These are phyloP conservation scores for Drosophila lowei DNA, from an alignment of 1,140 invertebrate genomes.

Conservation along the genomic window DNA sequence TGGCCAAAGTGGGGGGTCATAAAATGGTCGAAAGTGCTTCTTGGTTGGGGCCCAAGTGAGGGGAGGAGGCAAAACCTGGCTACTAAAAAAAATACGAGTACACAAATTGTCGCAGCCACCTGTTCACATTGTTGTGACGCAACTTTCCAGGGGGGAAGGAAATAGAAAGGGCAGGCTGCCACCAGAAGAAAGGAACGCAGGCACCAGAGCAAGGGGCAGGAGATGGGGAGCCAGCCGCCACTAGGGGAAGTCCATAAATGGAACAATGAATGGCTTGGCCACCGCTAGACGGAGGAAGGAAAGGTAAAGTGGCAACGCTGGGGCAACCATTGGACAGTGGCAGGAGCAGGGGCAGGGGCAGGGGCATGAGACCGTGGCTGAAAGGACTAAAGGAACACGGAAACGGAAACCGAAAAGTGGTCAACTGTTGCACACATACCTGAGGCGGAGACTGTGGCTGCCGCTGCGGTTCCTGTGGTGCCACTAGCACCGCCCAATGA, in stretches of 20 bases:
- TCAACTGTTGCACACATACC: slow-evolving; percentile 63
- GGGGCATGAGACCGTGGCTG: slow-evolving; percentile 7
- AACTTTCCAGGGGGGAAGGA: slow-evolving; percentile 35
- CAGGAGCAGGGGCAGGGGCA: too few relatives aligned
- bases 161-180: not conserved
- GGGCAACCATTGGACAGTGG: not conserved
- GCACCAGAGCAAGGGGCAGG: not conserved
- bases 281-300: too few relatives aligned
- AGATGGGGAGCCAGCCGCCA: not conserved
- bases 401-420: slow-evolving; percentile 54
- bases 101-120: slow-evolving; percentile 80
- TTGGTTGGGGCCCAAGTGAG: slow-evolving; percentile 15
- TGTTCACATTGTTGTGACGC: slow-evolving; percentile 80
- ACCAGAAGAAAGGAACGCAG: not conserved
- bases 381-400: not conserved
- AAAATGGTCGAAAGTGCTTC: slow-evolving; percentile 55
- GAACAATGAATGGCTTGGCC: too few relatives aligned
- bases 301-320: not conserved
- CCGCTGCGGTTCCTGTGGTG: slow-evolving; percentile 12
- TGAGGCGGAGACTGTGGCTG: slow-evolving; percentile 42
- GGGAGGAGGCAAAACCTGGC: slow-evolving; percentile 38
- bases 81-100: slow-evolving; percentile 81
- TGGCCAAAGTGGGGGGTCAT: slow-evolving; percentile 65
- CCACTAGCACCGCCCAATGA: slow-evolving; percentile 4
- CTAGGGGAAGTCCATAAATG: slow-evolving; percentile 13